Evolutionary conservation across 2,797 vertebrate species (phyloP).

Genomic region (Momotus momota): DNA sequence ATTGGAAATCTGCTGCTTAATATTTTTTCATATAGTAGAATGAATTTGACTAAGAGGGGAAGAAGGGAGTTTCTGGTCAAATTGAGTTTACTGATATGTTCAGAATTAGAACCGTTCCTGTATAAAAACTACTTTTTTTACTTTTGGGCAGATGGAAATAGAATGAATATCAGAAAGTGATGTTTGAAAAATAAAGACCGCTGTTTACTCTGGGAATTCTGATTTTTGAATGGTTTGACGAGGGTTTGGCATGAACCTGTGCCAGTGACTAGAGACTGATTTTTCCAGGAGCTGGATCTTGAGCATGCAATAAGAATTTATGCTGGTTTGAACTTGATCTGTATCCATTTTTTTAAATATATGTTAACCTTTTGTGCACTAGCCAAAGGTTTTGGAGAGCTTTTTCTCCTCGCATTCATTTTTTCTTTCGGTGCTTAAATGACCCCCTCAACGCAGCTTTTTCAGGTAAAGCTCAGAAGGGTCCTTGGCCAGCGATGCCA

Average conservation of each 20-base stretch:
- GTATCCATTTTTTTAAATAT: neutral
- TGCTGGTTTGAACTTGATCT: accelerated
- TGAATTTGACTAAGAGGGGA: neutral
- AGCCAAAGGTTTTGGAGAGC: neutral
- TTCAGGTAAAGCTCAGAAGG: neutral
- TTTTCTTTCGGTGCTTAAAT: neutral
- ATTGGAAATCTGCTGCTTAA: constrained; percentile 29
- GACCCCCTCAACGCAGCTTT: neutral
- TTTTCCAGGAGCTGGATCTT: neutral
- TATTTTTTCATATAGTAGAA: neutral
- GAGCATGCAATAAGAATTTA: neutral
- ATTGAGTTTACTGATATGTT: neutral
- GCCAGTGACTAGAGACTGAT: neutral
- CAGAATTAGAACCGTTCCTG: neutral
- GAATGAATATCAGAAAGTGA: neutral
- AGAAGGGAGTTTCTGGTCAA: neutral
- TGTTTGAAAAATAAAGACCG: neutral
- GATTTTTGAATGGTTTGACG: neutral
- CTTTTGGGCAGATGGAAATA: neutral
- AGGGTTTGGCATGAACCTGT: neutral
- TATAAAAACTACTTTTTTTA: neutral
- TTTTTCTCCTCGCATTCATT: neutral
- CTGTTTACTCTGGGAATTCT: neutral
- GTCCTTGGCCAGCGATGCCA: neutral
- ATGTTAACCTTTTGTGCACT: neutral